Evolutionary conservation across 1,140 invertebrate species (phyloP).

Genomic region (Heterodera carotae): DNA sequence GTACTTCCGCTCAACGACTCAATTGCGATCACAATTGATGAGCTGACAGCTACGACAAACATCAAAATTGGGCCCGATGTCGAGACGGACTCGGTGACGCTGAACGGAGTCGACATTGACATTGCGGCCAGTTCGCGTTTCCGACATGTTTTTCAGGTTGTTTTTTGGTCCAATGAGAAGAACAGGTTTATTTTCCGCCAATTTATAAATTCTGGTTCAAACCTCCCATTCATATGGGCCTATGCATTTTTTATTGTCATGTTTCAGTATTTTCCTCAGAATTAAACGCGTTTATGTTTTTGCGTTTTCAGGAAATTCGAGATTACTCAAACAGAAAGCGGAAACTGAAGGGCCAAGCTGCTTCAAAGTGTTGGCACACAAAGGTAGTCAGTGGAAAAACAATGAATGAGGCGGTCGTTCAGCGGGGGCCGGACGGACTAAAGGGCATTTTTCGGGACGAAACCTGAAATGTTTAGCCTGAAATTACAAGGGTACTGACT

Average conservation of each 20-base stretch:
- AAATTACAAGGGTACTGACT: too few relatives aligned
- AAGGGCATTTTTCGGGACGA: too few relatives aligned
- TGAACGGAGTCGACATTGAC: constrained; percentile 52
- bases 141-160: constrained; percentile 42
- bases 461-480: too few relatives aligned
- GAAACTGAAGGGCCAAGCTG: background rate
- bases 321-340: constrained; percentile 8
- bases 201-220: too few relatives aligned
- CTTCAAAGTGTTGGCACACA: constrained; percentile 4
- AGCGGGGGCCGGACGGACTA: too few relatives aligned
- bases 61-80: constrained; percentile 37
- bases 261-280: too few relatives aligned
- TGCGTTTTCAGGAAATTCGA: background rate
- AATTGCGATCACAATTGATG: constrained; percentile 83
- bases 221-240: too few relatives aligned
- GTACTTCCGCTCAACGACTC: constrained; percentile 97
- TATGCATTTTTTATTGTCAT: too few relatives aligned
- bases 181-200: too few relatives aligned
- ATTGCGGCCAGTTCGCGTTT: constrained; percentile 41
- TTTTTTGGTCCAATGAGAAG: constrained; percentile 4
- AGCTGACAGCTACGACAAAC: constrained; percentile 73
- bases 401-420: too few relatives aligned
- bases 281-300: too few relatives aligned
- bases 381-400: background rate
- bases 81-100: constrained; percentile 47